phyloP scores from a whole-genome alignment of 1,140 invertebrate species.

The Sinonovacula constricta region DNA sequence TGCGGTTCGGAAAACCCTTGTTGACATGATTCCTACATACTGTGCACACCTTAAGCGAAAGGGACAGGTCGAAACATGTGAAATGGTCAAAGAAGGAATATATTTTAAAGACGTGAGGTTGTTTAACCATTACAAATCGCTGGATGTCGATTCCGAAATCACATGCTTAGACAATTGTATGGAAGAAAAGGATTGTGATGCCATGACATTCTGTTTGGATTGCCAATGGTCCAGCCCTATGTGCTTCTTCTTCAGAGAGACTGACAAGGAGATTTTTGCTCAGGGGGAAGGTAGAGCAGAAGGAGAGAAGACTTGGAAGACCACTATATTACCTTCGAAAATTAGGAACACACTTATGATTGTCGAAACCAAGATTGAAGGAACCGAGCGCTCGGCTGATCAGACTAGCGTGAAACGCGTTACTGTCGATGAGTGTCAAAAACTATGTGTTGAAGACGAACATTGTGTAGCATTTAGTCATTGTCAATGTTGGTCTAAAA shows the following conservation, averaged over 20 bases:
- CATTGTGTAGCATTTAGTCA: conserved; percentile 6
- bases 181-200: background rate
- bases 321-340: background rate
- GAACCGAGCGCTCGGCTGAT: background rate
- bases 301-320: background rate
- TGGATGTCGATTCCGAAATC: background rate
- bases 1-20: conserved; percentile 15
- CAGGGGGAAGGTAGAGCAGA: too few species aligned
- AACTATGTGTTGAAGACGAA: conserved; percentile 13
- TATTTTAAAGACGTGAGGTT: conserved; percentile 12
- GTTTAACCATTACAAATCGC: background rate
- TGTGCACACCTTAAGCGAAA: conserved; percentile 21
- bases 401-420: background rate
- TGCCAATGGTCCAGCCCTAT: background rate
- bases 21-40: background rate
- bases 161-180: conserved; percentile 12
- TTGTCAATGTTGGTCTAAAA: conserved; percentile 2
- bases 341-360: background rate
- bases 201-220: conserved; percentile 4
- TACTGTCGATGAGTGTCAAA: background rate
- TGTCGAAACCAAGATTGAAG: background rate
- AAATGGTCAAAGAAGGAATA: conserved; percentile 3
- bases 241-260: background rate
- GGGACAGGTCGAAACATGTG: conserved; percentile 27
- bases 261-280: too few species aligned